Base-by-base conservation (phyloP, 2,888 invertebrate species). In the Eremobia ochroleuca region DNA sequence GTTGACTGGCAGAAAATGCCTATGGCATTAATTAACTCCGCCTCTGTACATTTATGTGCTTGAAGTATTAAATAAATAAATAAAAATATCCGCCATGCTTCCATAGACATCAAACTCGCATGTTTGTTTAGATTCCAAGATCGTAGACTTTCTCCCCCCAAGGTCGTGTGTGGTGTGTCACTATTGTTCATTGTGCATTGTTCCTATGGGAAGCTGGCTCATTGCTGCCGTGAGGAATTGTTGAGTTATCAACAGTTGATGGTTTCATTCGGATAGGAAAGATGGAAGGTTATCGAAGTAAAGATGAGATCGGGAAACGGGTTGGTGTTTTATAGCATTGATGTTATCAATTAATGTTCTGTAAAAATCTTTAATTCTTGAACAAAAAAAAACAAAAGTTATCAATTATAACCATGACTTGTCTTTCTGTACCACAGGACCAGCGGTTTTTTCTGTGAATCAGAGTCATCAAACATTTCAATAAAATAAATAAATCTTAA, bases 161-260 rank as follows among this genome's bases (percentile, higher is more conserved):
- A 90, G 91, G 90, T 90, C 90, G 86, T 74, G 77, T 66, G 70
- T 66, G 79, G 72, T 83, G 61, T 89, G 85, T 77, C 86, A 76
- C 85, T 64, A 89, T 90, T 90, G 91, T 90, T 80, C 83, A 90
- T 90, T 90, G 90, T 90, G 31, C 73, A 90, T 90, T 89, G 90
- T 89, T 82, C 67, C 68, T 69, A 77, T 89, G 88, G 86, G 88
- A 88, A 89, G 34, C 65, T 73, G 73, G 43, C 28, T 34, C 80
- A 80, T 52, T 80, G 59, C 80, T 76, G 28, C 4, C 43, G n/a
- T 49, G 73, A 65, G 37, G 68, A 61, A 65, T 85, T 69, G 77
- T 70, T 28, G 34, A n/a, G 8, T 62, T 73, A 82, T 77, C 73
- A 65, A 65, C 21, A 4, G 59, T 28, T 79, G 72, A 83, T 84